phyloP scores from a whole-genome alignment of 2,888 invertebrate genomes.

The Baronia brevicornis region DNA sequence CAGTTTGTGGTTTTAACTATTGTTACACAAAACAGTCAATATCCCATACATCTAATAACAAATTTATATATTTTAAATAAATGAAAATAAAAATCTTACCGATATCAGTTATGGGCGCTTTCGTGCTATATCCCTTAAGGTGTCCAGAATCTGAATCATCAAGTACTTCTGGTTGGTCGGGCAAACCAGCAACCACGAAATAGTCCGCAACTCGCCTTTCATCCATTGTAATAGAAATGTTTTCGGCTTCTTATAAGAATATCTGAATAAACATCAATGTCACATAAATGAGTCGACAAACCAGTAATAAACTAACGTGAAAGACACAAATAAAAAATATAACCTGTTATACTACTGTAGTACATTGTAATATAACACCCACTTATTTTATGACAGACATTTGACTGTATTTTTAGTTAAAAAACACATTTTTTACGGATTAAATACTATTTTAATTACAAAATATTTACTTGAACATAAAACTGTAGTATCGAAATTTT shows the following conservation, averaged over 20 bases:
- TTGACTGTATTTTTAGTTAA: no score
- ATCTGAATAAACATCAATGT: constrained; percentile 30
- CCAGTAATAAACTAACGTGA: constrained; percentile 23
- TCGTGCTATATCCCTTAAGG: constrained; percentile 86
- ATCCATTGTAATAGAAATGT: constrained; percentile 77
- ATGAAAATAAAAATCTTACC: constrained; percentile 59
- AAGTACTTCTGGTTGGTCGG: constrained; percentile 84
- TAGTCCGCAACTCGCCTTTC: constrained; percentile 95
- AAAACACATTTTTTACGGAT: no score
- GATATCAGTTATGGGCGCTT: constrained; percentile 97
- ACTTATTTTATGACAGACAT: no score
- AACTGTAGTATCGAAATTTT: no score
- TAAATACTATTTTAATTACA: constrained; percentile 1
- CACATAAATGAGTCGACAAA: constrained; percentile 14
- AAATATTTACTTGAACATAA: constrained; percentile 20
- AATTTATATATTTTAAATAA: constrained; percentile 1
- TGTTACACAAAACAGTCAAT: no score
- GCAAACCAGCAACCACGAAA: constrained; percentile 97
- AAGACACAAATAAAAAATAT: constrained; percentile 25
- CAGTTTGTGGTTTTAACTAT: no score
- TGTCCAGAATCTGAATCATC: constrained; percentile 89
- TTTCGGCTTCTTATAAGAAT: constrained; percentile 26
- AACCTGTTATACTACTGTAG: constrained; percentile 22
- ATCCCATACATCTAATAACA: no score
- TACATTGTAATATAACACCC: constrained; percentile 16